Base-by-base conservation (phyloP, 2,888 invertebrate species). In the Balanococcus diminutus region DNA sequence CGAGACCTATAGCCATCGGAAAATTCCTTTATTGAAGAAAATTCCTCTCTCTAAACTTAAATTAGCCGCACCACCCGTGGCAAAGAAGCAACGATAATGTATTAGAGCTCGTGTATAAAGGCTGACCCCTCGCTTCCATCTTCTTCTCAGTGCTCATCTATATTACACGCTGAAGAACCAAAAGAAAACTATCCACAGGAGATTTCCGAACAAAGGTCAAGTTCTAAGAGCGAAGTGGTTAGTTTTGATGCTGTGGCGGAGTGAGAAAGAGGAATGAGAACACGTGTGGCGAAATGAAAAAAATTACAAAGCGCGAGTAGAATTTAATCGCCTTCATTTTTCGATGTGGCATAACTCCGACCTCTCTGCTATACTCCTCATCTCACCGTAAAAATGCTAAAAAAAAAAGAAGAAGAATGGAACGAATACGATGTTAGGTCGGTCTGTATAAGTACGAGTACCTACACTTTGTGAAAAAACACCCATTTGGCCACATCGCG, bases 161-260 rank as follows among this genome's bases (percentile, higher is more conserved):
- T 1, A 46, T 9, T 36, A n/a, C n/a, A n/a, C n/a, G n/a, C n/a
- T n/a, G n/a, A n/a, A 11, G 16, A 25, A 67, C 31, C 67, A 6
- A 8, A 31, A 22, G 19, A 51, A 51, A 67, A 67, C 28, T 67
- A 67, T 67, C 67, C 67, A 14, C 67, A 28, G 67, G 28, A 28
- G 67, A 67, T 67, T 67, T 67, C 67, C 67, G 16, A 67, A 28
- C 67, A 67, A 67, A 67, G 67, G 67, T 67, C 67, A 67, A 67
- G 67, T 67, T 67, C 28, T 28, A 16, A 14, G 67, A 28, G 11
- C 14, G 16, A 25, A 25, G 19, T 28, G 28, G 67, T 25, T 67
- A 67, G 28, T 67, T 67, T 67, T 14, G 5, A 25, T 2, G n/a
- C n/a, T n/a, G n/a, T n/a, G n/a, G n/a, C 16, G 25, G 61, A 61